Conservation (phyloP, 2,888 invertebrate genomes). For the Trachelus iudaicus region DNA sequence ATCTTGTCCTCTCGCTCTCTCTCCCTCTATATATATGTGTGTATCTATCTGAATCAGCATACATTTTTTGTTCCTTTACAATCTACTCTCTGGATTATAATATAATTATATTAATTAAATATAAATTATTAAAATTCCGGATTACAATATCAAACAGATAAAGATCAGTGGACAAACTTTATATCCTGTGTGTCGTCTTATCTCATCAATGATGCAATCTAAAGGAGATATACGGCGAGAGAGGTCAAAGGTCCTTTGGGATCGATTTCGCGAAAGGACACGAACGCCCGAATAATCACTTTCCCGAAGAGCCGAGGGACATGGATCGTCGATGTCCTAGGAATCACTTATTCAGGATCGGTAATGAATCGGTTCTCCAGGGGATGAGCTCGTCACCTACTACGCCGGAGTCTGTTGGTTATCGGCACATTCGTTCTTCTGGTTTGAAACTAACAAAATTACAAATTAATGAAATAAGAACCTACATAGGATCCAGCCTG, state of each 20-base stretch:
- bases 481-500: too few species aligned
- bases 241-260: conserved; percentile 49
- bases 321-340: conserved; percentile 6
- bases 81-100: too few species aligned
- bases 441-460: too few species aligned
- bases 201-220: conserved; percentile 60
- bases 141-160: neutral
- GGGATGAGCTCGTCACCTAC: conserved; percentile 55
- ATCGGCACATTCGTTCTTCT: too few species aligned
- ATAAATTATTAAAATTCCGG: too few species aligned
- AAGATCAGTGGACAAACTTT: neutral
- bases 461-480: too few species aligned
- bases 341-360: conserved; percentile 52
- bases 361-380: conserved; percentile 60
- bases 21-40: too few species aligned
- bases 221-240: conserved; percentile 53
- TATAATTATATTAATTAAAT: too few species aligned
- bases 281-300: conserved; percentile 62
- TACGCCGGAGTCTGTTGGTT: neutral
- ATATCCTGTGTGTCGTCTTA: neutral
- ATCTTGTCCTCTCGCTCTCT: neutral
- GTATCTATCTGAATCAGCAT: too few species aligned
- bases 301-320: conserved; percentile 26
- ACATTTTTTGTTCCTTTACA: too few species aligned
- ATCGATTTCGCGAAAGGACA: conserved; percentile 57